Conservation (phyloP, 1,140 invertebrate species). For the Muscidifurax raptorellus region DNA sequence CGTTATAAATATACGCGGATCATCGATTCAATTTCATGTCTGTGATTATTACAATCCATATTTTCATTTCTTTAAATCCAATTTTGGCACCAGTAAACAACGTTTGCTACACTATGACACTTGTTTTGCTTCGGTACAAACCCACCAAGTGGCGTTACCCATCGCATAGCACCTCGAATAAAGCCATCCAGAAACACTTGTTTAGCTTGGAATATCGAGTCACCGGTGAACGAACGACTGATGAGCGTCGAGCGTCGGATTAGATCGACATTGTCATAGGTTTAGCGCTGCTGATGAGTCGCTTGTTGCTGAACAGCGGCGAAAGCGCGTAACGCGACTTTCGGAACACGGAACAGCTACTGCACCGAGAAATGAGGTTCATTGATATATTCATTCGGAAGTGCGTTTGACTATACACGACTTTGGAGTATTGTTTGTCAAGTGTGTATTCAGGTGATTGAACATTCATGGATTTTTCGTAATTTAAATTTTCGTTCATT, state of each 20-base stretch:
- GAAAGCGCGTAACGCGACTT: constrained; percentile 2
- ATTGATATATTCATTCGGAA: not conserved
- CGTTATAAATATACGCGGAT: too few species aligned
- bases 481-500: not conserved
- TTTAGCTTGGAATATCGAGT: too few species aligned
- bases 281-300: not conserved
- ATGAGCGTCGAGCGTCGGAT: not conserved
- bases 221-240: not conserved
- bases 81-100: too few species aligned
- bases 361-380: not conserved
- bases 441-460: not conserved
- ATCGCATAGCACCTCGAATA: too few species aligned
- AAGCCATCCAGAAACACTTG: too few species aligned
- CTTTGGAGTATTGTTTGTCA: constrained; percentile 7
- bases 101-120: too few species aligned
- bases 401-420: not conserved
- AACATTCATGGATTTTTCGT: constrained; percentile 6
- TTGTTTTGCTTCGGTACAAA: too few species aligned
- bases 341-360: not conserved
- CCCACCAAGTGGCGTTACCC: too few species aligned
- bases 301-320: not conserved
- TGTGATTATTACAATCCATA: too few species aligned
- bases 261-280: constrained; percentile 3
- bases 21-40: too few species aligned
- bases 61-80: too few species aligned